These are phyloP conservation scores for Clangula hyemalis DNA, from an alignment of 2,797 vertebrate species.

Conservation along the genomic window DNA sequence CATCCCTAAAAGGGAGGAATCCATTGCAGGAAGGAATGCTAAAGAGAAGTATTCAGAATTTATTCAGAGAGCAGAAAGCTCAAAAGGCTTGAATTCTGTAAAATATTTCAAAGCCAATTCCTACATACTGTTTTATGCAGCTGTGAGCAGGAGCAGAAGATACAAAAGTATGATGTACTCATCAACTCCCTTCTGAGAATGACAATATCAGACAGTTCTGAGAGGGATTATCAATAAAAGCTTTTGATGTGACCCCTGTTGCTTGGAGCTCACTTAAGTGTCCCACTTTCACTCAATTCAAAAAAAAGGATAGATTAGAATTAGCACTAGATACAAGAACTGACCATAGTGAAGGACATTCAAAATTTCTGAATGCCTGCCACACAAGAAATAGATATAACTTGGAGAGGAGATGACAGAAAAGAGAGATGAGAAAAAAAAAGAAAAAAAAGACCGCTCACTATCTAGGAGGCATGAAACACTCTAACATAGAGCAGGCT, in stretches of 20 bases:
- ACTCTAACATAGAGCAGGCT: background rate
- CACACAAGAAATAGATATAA: background rate
- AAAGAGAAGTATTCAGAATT: background rate
- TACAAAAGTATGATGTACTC: background rate
- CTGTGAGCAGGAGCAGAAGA: background rate
- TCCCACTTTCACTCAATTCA: background rate
- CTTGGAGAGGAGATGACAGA: background rate
- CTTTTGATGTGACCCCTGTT: background rate
- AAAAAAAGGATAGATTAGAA: conserved; percentile 1
- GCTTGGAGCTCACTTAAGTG: conserved; percentile 17
- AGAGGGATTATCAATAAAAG: conserved; percentile 1
- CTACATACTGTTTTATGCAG: background rate
- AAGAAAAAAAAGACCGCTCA: accelerated
- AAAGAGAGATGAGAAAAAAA: background rate
- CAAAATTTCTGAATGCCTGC: background rate
- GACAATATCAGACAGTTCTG: background rate
- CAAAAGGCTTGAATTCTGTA: background rate
- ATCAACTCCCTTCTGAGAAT: background rate
- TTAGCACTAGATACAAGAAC: conserved; percentile 5
- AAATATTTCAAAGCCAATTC: background rate
- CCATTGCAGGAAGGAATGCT: background rate
- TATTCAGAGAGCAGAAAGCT: background rate
- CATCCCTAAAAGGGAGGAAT: background rate
- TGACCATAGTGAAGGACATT: background rate
- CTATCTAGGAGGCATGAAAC: accelerated